A percentile compares a stretch with the other conserved stretches of the same genome.
Conservation (phyloP, 2,888 invertebrate species). For the Alloscopus bannaensis region DNA sequence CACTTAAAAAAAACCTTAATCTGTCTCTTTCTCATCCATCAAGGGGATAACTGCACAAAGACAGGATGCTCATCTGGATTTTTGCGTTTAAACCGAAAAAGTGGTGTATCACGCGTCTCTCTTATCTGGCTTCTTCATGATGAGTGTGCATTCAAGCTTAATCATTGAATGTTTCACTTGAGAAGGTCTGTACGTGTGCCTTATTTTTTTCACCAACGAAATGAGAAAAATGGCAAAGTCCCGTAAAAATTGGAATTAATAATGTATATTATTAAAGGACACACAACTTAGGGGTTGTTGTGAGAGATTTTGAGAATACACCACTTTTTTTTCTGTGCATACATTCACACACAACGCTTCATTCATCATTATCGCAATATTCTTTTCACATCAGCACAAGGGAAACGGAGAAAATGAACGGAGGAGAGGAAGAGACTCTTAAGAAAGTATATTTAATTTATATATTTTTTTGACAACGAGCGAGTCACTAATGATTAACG, state of each 20-base stretch:
- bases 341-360: too few relatives aligned
- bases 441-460: neutral
- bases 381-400: constrained; percentile 1
- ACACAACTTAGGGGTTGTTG: too few relatives aligned
- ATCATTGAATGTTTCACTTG: constrained; percentile 31
- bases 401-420: constrained; percentile 3
- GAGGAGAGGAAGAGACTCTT: neutral
- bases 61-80: neutral
- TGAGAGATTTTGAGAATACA: constrained; percentile 28
- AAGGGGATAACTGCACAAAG: constrained; percentile 1
- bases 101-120: neutral
- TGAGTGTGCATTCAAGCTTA: neutral
- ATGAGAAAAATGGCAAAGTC: constrained; percentile 22
- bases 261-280: constrained; percentile 18
- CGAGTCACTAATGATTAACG: too few relatives aligned
- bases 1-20: too few relatives aligned
- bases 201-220: neutral
- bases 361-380: neutral
- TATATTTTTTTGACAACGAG: too few relatives aligned
- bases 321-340: constrained; percentile 13
- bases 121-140: neutral
- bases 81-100: neutral
- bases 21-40: neutral
- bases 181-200: constrained; percentile 16
- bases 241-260: constrained; percentile 53